Conservation (phyloP, 2,113 vertebrate species). For the Sprattus sprattus region DNA sequence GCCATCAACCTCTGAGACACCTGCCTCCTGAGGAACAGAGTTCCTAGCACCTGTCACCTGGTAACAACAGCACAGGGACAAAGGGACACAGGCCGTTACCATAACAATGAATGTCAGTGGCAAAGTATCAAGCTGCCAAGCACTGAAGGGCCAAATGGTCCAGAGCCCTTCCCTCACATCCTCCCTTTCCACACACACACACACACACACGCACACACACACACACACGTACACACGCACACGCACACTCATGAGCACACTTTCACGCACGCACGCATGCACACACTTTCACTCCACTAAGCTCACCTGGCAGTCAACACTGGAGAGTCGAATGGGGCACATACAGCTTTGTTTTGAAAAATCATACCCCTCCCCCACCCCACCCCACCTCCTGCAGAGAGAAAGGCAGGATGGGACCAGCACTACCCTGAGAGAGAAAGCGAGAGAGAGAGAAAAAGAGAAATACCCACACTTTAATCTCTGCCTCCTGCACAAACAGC, state of each 20-base stretch:
- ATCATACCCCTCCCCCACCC: conserved; percentile 12
- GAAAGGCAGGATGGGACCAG: conserved; percentile 26
- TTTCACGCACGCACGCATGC: neutral
- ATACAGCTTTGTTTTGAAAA: conserved; percentile 15
- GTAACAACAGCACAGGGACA: conserved; percentile 17
- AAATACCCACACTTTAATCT: neutral
- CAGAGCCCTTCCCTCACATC: conserved; percentile 8
- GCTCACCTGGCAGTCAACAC: neutral
- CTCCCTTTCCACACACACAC: conserved; percentile 1
- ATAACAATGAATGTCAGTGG: neutral
- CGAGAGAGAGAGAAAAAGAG: neutral
- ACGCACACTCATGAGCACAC: neutral
- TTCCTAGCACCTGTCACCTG: conserved; percentile 29
- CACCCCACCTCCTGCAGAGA: neutral
- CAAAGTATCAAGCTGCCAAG: conserved; percentile 9
- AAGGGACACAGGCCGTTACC: conserved; percentile 13
- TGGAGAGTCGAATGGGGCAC: neutral
- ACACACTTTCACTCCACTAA: neutral
- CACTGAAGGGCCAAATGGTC: conserved; percentile 16
- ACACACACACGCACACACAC: conserved; percentile 2
- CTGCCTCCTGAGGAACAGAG: conserved; percentile 1
- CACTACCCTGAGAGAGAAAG: neutral
- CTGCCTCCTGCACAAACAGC: conserved; percentile 18
- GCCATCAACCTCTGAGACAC: neutral
- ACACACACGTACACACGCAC: neutral